Conservation (phyloP, 2,797 vertebrate genomes). For the Sebastes nivosus region DNA sequence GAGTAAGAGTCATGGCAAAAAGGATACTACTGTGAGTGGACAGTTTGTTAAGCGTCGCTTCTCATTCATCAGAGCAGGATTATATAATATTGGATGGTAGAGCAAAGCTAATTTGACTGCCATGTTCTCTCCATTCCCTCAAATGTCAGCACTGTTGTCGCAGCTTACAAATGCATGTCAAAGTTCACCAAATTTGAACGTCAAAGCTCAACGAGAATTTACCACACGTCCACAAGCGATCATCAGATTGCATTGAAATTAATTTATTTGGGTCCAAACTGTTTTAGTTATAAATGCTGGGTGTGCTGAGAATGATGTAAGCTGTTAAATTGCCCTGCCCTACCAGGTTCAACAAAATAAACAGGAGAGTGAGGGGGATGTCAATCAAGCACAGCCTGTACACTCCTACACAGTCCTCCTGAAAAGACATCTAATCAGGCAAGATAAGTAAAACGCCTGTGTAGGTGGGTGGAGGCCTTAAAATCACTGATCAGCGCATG, state of each 20-base stretch:
- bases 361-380: neutral
- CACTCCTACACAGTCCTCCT: neutral
- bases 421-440: slow-evolving; percentile 1
- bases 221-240: neutral
- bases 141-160: neutral
- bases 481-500: neutral
- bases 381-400: slow-evolving; percentile 8
- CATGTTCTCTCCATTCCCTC: neutral
- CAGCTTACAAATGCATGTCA: neutral
- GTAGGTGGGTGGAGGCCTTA: neutral
- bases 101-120: neutral
- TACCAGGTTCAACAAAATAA: neutral
- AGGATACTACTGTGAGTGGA: neutral
- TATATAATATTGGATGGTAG: neutral
- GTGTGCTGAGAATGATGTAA: neutral
- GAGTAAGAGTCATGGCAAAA: neutral
- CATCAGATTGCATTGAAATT: neutral
- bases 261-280: neutral
- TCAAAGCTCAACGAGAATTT: neutral
- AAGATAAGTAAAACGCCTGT: neutral
- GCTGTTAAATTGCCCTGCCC: neutral
- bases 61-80: neutral
- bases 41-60: neutral
- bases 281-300: slow-evolving; percentile 1
- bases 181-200: neutral